These are phyloP conservation scores for Gymnosoma rotundatum DNA, from an alignment of 2,888 invertebrate species.

Conservation along the genomic window DNA sequence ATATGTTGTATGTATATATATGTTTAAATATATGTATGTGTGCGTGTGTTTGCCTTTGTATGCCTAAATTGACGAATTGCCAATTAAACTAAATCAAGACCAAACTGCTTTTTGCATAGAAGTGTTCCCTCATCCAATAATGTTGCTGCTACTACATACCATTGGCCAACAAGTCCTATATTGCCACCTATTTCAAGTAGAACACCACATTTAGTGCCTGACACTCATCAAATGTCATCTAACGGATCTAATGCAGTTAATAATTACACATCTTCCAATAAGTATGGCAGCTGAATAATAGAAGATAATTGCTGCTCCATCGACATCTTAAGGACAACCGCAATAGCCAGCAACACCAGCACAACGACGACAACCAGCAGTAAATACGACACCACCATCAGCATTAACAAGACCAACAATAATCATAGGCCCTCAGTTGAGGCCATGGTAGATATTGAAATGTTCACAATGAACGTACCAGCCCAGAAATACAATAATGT, in stretches of 20 bases:
- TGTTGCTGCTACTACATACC: slow-evolving; percentile 85
- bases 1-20: neutral
- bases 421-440: slow-evolving; percentile 53
- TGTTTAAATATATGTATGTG: slow-evolving; percentile 18
- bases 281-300: slow-evolving; percentile 82
- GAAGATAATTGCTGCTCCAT: slow-evolving; percentile 79
- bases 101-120: slow-evolving; percentile 82
- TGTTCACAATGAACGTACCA: slow-evolving; percentile 45
- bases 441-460: slow-evolving; percentile 62
- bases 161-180: slow-evolving; percentile 91
- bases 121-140: slow-evolving; percentile 84
- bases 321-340: slow-evolving; percentile 77
- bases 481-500: slow-evolving; percentile 32
- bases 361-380: slow-evolving; percentile 45
- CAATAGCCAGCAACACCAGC: slow-evolving; percentile 67
- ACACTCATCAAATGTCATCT: slow-evolving; percentile 83
- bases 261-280: slow-evolving; percentile 82
- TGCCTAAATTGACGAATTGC: slow-evolving; percentile 58
- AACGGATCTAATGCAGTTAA: slow-evolving; percentile 82
- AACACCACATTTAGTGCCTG: slow-evolving; percentile 88
- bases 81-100: slow-evolving; percentile 74
- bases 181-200: slow-evolving; percentile 88
- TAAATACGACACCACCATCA: slow-evolving; percentile 25
- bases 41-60: slow-evolving; percentile 40
- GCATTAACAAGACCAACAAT: slow-evolving; percentile 37